Base-by-base conservation (phyloP, 2,797 vertebrate species). In the Coregonus sp. region DNA sequence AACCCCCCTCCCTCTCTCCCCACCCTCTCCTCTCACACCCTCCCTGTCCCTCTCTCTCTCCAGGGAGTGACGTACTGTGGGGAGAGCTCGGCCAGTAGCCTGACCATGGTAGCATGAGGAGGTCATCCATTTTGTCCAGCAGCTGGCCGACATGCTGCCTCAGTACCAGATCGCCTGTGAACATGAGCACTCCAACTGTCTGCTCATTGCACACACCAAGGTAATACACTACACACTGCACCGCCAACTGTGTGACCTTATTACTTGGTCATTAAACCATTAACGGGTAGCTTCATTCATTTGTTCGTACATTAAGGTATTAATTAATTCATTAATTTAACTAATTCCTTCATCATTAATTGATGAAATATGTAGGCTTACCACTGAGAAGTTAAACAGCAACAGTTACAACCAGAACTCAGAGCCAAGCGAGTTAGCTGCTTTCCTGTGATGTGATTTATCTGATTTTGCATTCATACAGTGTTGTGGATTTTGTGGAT, bases 51-150 rank as follows among this genome's bases (percentile, higher is more conserved):
- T 4, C 35, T 47, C 67, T 37, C 50, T 73, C 73, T 67, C 61
- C 87, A 99, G 98, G 98, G 97, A 0, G 97, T 99, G 84, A 99
- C 97, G 0, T 99, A 98, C 93, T 99, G 97, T 1, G 96, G 97
- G 0, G 96, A 98, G 70, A 99, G 97, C 85, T 92, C 95, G 0
- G 97, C 97, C 86, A 99, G 98, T 91, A 98, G 56, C 74, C 94
- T 99, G 67, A 98, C 96, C 84, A 97, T 98, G 98, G 97, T 99
- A 97, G 97, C 98, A 99, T 0, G 95, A 97, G 81, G 97, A 99
- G 72, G 98, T 99, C 70, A 81, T 96, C 5, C 82, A 75, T 74
- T 99, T 99, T 0, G 96, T 97, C 79, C 92, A 87, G 77, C 96
- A 98, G 86, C 83, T 99, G 85, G 93, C 91, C 0, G 86, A 86